Evolutionary conservation across 1,140 invertebrate species (phyloP), one percentile per base, ranked within the genome.

Genomic region (Sweltsa coloradensis): DNA sequence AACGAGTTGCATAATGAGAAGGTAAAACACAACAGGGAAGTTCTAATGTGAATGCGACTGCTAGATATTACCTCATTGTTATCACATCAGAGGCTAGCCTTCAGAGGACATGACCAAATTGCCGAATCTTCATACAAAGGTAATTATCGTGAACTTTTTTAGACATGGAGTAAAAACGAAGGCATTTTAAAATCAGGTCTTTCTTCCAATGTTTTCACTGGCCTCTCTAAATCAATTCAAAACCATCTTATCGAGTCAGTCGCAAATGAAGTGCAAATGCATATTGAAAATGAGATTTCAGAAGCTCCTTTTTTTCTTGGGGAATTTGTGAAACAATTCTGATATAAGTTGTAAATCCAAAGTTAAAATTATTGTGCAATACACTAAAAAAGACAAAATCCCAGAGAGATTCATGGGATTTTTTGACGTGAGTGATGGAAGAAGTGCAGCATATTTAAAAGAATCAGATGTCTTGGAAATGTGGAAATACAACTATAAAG

Each of bases 211-310:
- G n/a, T n/a, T 7, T 51, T 39, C 16, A 41, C n/a, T n/a, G 31
- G 34, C 13, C 16, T 22, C 3, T 43, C 42, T 27, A 49, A 29
- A 34, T 26, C 14, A 23, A 55, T 52, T n/a, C 53, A 52, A 41
- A 55, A 52, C 27, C 49, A 51, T 14, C 18, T 55, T 13, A 52
- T 55, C 26, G 49, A 51, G 36, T 29, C 21, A 13, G 24, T 53
- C n/a, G 16, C 9, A 24, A 46, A 25, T 41, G n/a, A 25, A 18
- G 11, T 55, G 16, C 11, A 23, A n/a, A 21, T 45, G 16, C 18
- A 11, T 16, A 41, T 55, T 23, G 29, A 29, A 3, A 40, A 44
- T 21, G 34, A 50, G 21, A 53, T 52, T 5, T 25, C 41, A 14
- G 22, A 9, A 42, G 37, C 40, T n/a, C 18, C 34, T 54, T 53